These are phyloP conservation scores for Dipodomys spectabilis DNA, from an alignment of 2,113 vertebrate genomes.

Conservation along the genomic window DNA sequence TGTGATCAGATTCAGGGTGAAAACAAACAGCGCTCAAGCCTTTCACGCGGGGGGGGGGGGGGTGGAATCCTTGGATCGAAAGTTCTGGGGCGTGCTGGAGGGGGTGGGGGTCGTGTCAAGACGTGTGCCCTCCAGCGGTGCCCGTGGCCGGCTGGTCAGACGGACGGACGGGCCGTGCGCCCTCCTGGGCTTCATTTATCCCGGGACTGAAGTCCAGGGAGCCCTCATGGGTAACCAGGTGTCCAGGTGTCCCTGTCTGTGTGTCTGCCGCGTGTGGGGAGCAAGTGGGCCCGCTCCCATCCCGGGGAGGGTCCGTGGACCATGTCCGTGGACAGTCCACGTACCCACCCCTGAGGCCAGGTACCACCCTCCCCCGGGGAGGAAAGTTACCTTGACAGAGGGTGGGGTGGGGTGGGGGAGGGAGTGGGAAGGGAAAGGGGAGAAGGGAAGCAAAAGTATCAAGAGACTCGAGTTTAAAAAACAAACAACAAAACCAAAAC, in stretches of 20 bases:
- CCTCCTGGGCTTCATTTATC: background rate
- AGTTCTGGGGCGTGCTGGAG: too few species aligned
- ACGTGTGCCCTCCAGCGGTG: too few species aligned
- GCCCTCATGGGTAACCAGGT: background rate
- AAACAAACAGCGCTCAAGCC: background rate
- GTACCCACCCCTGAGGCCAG: too few species aligned
- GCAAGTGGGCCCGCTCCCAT: fast-evolving
- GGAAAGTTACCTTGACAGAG: background rate
- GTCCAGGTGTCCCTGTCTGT: fast-evolving
- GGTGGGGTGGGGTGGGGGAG: background rate
- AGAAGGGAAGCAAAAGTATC: background rate
- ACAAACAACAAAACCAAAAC: too few species aligned
- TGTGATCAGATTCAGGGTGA: background rate
- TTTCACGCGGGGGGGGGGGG: background rate
- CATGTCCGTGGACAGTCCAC: background rate
- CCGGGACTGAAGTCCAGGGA: background rate
- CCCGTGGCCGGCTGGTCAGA: too few species aligned
- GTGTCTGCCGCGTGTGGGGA: too few species aligned
- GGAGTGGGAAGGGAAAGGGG: background rate
- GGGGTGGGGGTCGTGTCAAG: too few species aligned
- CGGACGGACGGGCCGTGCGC: background rate
- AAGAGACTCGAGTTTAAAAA: background rate
- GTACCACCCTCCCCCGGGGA: background rate
- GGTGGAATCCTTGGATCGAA: too few species aligned
- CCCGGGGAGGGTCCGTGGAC: background rate